Base-by-base conservation (phyloP, 1,140 invertebrate genomes). In the Leptopilina boulardi region DNA sequence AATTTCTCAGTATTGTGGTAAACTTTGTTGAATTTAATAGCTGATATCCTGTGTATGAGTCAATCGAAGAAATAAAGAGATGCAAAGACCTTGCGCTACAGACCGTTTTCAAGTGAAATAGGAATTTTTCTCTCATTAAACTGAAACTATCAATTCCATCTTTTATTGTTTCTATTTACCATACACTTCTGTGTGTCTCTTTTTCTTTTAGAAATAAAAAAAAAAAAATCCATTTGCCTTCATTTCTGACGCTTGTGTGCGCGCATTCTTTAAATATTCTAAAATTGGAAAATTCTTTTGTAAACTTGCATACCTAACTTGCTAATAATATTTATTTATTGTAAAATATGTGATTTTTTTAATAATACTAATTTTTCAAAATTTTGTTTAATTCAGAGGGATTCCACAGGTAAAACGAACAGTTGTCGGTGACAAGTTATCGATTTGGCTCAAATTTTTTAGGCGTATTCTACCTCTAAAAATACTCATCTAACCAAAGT, bases 1-100 rank as follows among this genome's bases (percentile, higher is more conserved):
- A 86, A 86, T 86, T 90, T 90, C 87, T 87, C 87, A 90, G 85
- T 86, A 90, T 89, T 90, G 87, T 88, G 85, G 77, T 84, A 84
- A 86, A 86, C 78, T 82, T 84, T 74, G 81, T 78, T 80, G 79
- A 82, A 83, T 81, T 83, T 90, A 89, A 91, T 89, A 78, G 84
- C 80, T 87, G 86, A 89, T 90, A 89, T 90, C 88, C 87, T 87
- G 86, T 73, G 77, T n/a, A n/a, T 86, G 86, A 87, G 81, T 85
- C 83, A 87, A 80, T 70, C n/a, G 30, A 74, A 26, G 71, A 75
- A 77, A 75, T 66, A 73, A 38, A 80, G 38, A 30, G 26, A 41
- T 73, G 71, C n/a, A n/a, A 23, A 66, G 59, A 66, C 59, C 59
- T 66, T 66, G 59, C 59, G 59, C 59, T 66, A 30, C 23, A 66